Conservation (phyloP, 2,888 invertebrate genomes). For the Lydus trimaculatus region DNA sequence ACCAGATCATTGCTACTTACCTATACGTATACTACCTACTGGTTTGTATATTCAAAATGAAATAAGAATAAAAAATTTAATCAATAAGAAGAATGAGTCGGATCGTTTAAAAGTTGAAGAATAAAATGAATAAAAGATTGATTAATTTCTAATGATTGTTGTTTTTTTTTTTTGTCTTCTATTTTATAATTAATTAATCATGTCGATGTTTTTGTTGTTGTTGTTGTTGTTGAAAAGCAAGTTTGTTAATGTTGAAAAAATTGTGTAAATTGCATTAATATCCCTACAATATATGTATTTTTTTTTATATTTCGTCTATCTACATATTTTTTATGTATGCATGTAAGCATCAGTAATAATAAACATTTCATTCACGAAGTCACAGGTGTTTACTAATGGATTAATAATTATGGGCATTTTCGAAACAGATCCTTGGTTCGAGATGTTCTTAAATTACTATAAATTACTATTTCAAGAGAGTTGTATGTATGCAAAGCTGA, state of each 20-base stretch:
- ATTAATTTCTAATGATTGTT: not conserved
- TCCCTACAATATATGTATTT: too few species aligned
- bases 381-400: slow-evolving; percentile 11
- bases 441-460: not conserved
- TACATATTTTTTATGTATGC: not conserved
- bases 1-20: slow-evolving; percentile 21
- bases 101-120: not conserved
- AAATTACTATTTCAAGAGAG: not conserved
- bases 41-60: not conserved
- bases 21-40: slow-evolving; percentile 9
- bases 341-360: slow-evolving; percentile 1
- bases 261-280: not conserved
- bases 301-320: not conserved
- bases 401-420: slow-evolving; percentile 6
- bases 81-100: not conserved
- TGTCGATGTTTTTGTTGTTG: not conserved
- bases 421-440: not conserved
- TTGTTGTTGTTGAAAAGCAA: not conserved
- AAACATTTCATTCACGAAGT: not conserved
- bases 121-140: slow-evolving; percentile 1
- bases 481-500: not conserved
- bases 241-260: too few species aligned
- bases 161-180: not conserved
- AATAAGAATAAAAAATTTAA: not conserved
- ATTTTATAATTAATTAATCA: not conserved